phyloP scores from a whole-genome alignment of 2,888 invertebrate genomes.

The Steinernema carpocapsae region DNA sequence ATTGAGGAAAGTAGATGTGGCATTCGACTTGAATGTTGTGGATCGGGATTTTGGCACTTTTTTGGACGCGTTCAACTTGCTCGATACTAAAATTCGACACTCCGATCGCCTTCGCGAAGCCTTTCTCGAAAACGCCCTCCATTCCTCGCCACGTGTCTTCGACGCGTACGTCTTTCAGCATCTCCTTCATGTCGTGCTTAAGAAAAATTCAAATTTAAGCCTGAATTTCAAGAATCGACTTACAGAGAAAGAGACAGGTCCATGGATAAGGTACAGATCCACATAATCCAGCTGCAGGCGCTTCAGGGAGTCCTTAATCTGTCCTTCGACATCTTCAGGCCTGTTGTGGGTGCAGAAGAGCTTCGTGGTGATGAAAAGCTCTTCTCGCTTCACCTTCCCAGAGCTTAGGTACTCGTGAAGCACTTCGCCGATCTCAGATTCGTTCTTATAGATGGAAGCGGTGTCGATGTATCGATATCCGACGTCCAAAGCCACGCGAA shows the following conservation, averaged over 20 bases:
- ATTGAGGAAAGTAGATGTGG: background rate
- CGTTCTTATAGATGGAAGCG: slow-evolving; percentile 77
- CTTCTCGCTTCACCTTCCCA: slow-evolving; percentile 71
- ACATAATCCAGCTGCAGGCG: background rate
- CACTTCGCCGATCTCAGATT: slow-evolving; percentile 75
- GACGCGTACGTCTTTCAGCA: background rate
- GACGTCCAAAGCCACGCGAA: slow-evolving; percentile 61
- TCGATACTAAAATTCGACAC: background rate
- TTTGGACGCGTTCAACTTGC: background rate
- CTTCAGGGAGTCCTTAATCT: background rate
- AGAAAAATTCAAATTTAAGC: background rate
- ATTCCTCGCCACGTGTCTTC: slow-evolving; percentile 42
- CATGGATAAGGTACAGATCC: background rate
- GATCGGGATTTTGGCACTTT: slow-evolving; percentile 36
- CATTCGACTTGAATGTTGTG: background rate
- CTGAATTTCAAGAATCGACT: background rate
- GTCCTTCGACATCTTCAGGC: background rate
- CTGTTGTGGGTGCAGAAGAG: background rate
- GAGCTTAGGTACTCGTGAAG: slow-evolving; percentile 47
- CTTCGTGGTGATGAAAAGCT: slow-evolving; percentile 62
- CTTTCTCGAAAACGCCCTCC: slow-evolving; percentile 72
- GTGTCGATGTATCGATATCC: slow-evolving; percentile 66
- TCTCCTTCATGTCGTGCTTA: background rate
- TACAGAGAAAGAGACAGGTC: background rate
- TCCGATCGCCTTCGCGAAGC: background rate